A percentile compares a stretch with the other conserved stretches of the same genome.
Evolutionary conservation across 2,113 vertebrate species (phyloP).

Genomic region (Sturnus vulgaris): DNA sequence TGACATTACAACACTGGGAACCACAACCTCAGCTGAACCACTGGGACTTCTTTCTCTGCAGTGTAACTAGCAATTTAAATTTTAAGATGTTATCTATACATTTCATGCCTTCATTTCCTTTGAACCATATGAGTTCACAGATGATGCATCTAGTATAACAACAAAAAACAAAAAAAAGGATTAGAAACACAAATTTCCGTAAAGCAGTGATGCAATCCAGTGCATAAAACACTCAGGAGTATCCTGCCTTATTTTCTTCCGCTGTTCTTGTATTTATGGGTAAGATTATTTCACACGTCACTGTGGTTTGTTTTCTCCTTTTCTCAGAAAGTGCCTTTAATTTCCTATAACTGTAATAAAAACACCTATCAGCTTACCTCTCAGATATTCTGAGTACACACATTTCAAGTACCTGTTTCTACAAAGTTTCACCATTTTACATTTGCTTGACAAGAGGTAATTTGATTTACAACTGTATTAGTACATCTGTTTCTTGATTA

Average conservation of each 20-base stretch:
- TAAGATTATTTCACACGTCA: accelerated
- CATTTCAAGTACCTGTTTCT: background rate
- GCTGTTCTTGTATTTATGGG: background rate
- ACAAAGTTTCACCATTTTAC: background rate
- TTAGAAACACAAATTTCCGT: background rate
- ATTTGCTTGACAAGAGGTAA: background rate
- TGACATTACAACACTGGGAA: background rate
- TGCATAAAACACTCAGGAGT: background rate
- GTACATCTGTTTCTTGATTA: background rate
- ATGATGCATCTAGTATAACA: background rate
- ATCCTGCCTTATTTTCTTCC: background rate
- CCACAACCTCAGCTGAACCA: background rate
- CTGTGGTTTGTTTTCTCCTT: background rate
- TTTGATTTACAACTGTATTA: background rate
- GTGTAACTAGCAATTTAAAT: background rate
- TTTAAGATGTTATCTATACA: background rate
- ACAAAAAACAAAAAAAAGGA: background rate
- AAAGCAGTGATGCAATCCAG: background rate
- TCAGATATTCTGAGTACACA: background rate
- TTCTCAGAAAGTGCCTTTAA: background rate
- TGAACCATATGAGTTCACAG: background rate
- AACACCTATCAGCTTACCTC: background rate
- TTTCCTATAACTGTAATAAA: background rate
- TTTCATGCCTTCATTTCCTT: background rate
- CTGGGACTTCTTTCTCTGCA: background rate